These are phyloP conservation scores for Stichopus chloronotus DNA, from an alignment of 35 echinoderm and acorn worm species.

Conservation along the genomic window DNA sequence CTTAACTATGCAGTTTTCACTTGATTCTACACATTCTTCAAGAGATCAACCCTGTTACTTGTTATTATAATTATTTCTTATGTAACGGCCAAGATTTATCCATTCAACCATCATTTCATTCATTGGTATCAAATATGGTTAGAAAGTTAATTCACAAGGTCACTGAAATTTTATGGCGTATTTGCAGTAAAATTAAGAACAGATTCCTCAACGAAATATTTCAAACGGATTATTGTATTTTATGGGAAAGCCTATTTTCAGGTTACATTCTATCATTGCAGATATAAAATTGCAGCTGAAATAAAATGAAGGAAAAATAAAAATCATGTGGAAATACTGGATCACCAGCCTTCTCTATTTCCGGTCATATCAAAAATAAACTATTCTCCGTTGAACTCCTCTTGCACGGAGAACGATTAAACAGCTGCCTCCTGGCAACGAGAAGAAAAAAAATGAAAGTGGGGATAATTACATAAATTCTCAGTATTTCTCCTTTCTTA, in stretches of 20 bases:
- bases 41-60: too few species aligned
- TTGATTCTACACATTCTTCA: too few species aligned
- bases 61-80: too few species aligned
- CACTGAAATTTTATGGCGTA: neutral
- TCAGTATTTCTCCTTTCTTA: neutral
- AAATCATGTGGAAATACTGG: neutral
- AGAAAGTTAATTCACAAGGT: neutral
- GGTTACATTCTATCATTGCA: neutral
- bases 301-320: constrained; percentile 36
- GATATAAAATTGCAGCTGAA: constrained; percentile 26
- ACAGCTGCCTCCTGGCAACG: neutral
- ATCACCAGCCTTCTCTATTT: constrained; percentile 1
- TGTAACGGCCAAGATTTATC: too few species aligned
- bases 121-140: neutral
- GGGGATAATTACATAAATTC: neutral
- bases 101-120: too few species aligned
- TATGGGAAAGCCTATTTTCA: neutral
- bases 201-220: neutral
- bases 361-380: constrained; percentile 35
- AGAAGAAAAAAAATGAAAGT: neutral
- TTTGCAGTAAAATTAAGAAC: neutral
- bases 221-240: neutral
- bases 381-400: neutral
- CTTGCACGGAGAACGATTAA: neutral
- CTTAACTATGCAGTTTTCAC: too few species aligned